phyloP scores from a whole-genome alignment of 2,888 invertebrate genomes.

The Chalcis sispes region DNA sequence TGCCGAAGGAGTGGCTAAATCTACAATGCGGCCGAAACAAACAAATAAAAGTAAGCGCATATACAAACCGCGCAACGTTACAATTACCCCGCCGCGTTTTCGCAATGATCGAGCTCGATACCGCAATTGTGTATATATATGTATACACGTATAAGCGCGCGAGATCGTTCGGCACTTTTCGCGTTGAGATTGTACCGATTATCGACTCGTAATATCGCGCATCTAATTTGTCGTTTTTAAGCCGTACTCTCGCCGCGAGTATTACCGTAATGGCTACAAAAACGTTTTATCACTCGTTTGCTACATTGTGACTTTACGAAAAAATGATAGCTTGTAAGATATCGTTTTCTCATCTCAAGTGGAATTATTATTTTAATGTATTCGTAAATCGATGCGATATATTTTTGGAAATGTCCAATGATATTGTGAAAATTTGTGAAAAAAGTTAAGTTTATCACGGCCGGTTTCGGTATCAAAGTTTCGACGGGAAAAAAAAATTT shows the following conservation, averaged over 20 bases:
- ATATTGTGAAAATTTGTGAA: no score
- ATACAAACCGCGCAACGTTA: not conserved
- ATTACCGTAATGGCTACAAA: constrained; percentile 11
- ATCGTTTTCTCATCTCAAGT: not conserved
- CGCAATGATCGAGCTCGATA: constrained; percentile 13
- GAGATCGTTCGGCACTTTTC: not conserved
- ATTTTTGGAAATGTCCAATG: no score
- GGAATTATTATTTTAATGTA: no score
- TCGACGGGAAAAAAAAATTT: no score
- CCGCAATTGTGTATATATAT: constrained; percentile 14
- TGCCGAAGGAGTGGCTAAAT: no score
- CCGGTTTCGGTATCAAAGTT: no score
- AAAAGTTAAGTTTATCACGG: no score
- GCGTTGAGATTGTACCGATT: not conserved
- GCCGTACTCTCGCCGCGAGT: not conserved
- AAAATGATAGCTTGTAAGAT: not conserved
- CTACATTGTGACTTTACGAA: not conserved
- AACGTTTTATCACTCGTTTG: not conserved
- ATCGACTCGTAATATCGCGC: not conserved
- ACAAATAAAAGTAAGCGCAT: no score
- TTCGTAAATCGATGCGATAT: no score
- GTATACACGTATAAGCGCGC: not conserved
- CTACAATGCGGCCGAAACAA: no score
- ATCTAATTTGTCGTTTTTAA: constrained; percentile 2
- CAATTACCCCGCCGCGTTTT: not conserved